Conservation (phyloP, 2,888 invertebrate species). For the Xestia xanthographa region DNA sequence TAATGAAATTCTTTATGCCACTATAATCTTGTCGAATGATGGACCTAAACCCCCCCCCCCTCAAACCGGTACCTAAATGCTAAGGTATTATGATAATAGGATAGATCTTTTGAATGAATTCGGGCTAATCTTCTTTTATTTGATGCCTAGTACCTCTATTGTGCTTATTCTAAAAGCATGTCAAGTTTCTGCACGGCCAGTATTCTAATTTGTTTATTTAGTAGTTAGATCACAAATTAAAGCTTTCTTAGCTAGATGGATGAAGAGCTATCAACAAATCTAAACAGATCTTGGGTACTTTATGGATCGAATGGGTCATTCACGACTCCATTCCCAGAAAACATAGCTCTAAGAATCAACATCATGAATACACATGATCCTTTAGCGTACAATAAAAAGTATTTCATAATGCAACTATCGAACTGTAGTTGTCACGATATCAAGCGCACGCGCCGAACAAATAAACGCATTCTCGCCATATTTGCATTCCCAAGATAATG, state of each 20-base stretch:
- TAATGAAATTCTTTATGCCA: conserved; percentile 58
- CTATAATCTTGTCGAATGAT: conserved; percentile 44
- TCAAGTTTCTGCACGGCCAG: background rate
- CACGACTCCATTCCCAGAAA: conserved; percentile 8
- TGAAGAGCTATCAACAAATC: background rate
- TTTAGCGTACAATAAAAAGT: conserved; percentile 22
- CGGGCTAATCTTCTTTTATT: conserved; percentile 20
- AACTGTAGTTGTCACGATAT: conserved; percentile 40
- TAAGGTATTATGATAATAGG: conserved; percentile 17
- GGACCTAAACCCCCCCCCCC: conserved; percentile 8
- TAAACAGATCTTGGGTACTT: background rate
- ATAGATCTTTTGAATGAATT: conserved; percentile 31
- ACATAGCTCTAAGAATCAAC: background rate
- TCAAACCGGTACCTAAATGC: conserved; percentile 35
- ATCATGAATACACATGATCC: conserved; percentile 3
- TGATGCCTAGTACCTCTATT: background rate
- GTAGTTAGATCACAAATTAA: background rate
- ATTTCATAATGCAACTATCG: conserved; percentile 25
- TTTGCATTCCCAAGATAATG: conserved; percentile 61
- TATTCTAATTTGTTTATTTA: background rate
- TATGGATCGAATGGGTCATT: background rate
- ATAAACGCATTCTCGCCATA: conserved; percentile 60
- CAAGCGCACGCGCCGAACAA: conserved; percentile 48
- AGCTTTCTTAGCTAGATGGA: background rate
- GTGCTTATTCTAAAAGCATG: background rate